These are phyloP conservation scores for Oceanodroma leucorhoa DNA, from an alignment of 2,797 vertebrate genomes.

Conservation along the genomic window DNA sequence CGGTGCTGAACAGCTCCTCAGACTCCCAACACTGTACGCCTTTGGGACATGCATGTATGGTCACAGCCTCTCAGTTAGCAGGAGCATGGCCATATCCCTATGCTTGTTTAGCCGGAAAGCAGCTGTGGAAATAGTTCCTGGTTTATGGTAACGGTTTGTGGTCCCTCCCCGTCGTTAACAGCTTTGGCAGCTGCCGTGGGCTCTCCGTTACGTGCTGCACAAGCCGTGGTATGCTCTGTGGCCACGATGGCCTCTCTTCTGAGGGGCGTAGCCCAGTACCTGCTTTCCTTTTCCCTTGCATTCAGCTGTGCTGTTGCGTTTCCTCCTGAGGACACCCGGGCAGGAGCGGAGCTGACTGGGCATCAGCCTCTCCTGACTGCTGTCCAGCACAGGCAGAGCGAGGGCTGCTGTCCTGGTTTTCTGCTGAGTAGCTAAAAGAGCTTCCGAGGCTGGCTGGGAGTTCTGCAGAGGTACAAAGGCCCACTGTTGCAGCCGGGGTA, in stretches of 20 bases:
- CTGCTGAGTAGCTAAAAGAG: not conserved
- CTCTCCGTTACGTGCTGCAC: not conserved
- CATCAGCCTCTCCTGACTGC: not conserved
- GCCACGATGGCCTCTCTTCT: not conserved
- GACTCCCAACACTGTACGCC: not conserved
- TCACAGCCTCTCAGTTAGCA: not conserved
- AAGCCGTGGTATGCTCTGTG: not conserved
- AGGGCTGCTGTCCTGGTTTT: not conserved
- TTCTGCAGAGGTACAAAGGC: not conserved
- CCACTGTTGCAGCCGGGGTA: not conserved
- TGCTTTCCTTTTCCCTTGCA: not conserved
- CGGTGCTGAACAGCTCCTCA: not conserved
- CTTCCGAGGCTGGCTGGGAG: not conserved
- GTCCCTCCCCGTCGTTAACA: not conserved
- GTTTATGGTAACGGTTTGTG: not conserved
- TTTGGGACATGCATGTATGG: not conserved
- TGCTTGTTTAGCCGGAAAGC: not conserved
- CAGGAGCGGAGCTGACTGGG: not conserved
- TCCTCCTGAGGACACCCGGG: not conserved
- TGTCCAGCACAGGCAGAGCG: not conserved
- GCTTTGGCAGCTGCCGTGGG: not conserved
- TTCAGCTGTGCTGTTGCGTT: not conserved
- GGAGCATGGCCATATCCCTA: rapidly evolving
- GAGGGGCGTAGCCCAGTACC: not conserved
- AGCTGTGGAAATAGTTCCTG: not conserved